Conservation (phyloP, 2,113 vertebrate species). For the Spermophilus dauricus region DNA sequence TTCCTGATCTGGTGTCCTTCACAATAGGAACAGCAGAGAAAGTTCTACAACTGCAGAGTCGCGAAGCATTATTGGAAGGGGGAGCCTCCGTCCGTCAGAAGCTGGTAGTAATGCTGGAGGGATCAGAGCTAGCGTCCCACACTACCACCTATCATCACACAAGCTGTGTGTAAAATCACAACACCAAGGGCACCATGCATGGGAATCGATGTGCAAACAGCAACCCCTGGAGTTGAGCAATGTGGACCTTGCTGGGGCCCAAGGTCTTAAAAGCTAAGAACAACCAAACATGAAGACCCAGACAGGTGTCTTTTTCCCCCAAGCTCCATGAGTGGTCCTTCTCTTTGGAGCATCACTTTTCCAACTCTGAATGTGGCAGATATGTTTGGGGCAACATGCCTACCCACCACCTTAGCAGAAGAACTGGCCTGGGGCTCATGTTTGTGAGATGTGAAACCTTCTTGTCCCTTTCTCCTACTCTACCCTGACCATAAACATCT, state of each 20-base stretch:
- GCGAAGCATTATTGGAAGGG: neutral
- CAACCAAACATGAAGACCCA: neutral
- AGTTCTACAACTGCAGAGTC: neutral
- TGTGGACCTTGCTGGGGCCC: too few relatives aligned
- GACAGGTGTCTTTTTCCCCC: neutral
- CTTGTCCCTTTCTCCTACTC: neutral
- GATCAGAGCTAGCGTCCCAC: neutral
- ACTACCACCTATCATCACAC: neutral
- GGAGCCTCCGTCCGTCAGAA: too few relatives aligned
- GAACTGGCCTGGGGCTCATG: neutral
- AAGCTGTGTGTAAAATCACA: rapidly evolving
- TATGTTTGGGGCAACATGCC: neutral
- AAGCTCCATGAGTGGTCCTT: neutral
- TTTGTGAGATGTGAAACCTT: neutral
- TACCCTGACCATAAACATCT: neutral
- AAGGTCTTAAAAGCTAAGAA: neutral
- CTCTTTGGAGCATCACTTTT: neutral
- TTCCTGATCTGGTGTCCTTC: neutral
- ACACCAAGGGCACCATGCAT: rapidly evolving
- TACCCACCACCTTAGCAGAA: neutral
- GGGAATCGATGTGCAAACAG: neutral
- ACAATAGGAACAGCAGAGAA: neutral
- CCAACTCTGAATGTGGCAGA: neutral
- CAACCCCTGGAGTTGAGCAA: neutral
- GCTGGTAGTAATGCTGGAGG: neutral